A percentile compares a stretch with the other conserved stretches of the same genome.
Conservation (phyloP, 2,888 invertebrate genomes). For the Corbicula japonica region DNA sequence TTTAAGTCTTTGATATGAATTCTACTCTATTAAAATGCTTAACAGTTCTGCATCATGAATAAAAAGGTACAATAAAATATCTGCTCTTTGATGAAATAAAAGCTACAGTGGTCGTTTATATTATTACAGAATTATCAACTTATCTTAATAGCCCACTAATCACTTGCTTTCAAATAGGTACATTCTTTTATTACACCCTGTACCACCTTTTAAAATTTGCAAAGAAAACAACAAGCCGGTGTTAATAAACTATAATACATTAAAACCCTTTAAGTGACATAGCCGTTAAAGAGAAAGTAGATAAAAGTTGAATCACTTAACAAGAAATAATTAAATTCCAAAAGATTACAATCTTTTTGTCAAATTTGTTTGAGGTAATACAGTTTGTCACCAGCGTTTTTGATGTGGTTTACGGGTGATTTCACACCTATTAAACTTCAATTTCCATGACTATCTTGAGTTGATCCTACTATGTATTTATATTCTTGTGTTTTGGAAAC, state of each 20-base stretch:
- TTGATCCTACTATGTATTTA: slow-evolving; percentile 13
- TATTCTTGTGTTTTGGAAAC: slow-evolving; percentile 16
- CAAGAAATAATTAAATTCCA: slow-evolving; percentile 7
- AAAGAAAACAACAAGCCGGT: slow-evolving; percentile 4
- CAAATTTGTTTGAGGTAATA: not conserved
- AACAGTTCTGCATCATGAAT: not conserved
- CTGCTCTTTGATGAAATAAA: slow-evolving; percentile 15
- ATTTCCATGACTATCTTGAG: slow-evolving; percentile 41
- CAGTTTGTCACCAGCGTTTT: slow-evolving; percentile 1
- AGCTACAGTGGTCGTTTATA: slow-evolving; percentile 4
- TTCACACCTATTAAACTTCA: slow-evolving; percentile 44
- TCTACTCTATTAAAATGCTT: not conserved
- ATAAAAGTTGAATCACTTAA: not conserved
- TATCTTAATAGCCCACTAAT: slow-evolving; percentile 20
- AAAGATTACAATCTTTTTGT: slow-evolving; percentile 25
- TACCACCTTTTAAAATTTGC: slow-evolving; percentile 14
- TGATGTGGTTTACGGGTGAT: slow-evolving; percentile 42
- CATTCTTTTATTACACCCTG: not conserved
- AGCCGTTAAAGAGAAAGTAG: slow-evolving; percentile 10
- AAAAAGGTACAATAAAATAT: slow-evolving; percentile 10
- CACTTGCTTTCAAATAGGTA: slow-evolving; percentile 6
- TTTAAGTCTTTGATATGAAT: slow-evolving; percentile 1
- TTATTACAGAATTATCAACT: slow-evolving; percentile 19
- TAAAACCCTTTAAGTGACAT: slow-evolving; percentile 6
- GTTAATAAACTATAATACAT: slow-evolving; percentile 15